Base-by-base conservation (phyloP, 2,113 vertebrate genomes). In the Marmota flaviventris region DNA sequence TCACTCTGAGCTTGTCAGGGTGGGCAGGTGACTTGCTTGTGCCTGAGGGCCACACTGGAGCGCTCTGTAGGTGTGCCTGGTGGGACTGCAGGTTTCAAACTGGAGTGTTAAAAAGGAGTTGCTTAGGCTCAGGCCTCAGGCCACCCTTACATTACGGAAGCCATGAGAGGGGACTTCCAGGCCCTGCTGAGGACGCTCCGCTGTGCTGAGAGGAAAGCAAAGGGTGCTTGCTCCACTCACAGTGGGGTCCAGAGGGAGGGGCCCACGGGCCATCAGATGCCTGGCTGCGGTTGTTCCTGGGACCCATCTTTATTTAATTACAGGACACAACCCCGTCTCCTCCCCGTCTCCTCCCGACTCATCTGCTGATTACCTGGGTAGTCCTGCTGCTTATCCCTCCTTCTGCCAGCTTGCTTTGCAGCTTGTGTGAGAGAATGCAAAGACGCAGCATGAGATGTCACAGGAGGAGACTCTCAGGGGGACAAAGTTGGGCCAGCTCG, bases 221-320 rank as follows among this genome's bases (percentile, higher is more conserved):
- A 12, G 6, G 81, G 5, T 3, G 1, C 61, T 25, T 32, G 1
- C 53, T 42, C 32, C 0, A 42, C 24, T 48, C 77, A 14, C 48
- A n/a, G 5, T 4, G 32, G 51, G 37, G 5, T 1, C 8, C 0
- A 0, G 1, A 27, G 34, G 2, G 4, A 4, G 4, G 63, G 3
- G 45, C 3, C 42, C 3, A 0, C 20, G 53, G 45, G 14, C 25
- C 3, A 22, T 2, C 63, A 10, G 4, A 4, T 17, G 42, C 37
- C 42, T n/a, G 13, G 13, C 4, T n/a, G 10, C 4, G 1, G 8
- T 0, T 11, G 2, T 5, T 37, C 39, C n/a, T 24, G 53, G 32
- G 8, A 27, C 16, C 48, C 48, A 42, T 16, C 48, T n/a, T 51
- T 48, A 9, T 12, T 58, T 61, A 17, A 2, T 29, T 22, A 22